Percentiles rank a stretch among this genome's conserved stretches.
phyloP scores from a whole-genome alignment of 1,140 invertebrate genomes.

The Himalopsyche phryganea region DNA sequence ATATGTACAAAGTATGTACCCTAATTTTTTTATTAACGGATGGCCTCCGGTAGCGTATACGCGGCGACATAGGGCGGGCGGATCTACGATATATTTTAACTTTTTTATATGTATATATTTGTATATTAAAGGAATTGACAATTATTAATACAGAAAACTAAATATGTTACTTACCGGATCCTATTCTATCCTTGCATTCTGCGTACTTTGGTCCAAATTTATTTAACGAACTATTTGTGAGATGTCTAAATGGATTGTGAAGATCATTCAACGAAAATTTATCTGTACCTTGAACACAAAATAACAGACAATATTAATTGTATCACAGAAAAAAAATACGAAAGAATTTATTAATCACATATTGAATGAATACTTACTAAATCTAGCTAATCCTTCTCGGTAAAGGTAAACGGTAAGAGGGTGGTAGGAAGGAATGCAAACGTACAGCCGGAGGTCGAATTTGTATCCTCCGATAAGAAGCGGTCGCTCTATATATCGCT shows the following conservation, averaged over 20 bases:
- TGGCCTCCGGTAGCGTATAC: too few species aligned
- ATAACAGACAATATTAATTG: too few species aligned
- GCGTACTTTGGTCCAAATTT: constrained; percentile 76
- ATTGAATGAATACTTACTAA: constrained; percentile 43
- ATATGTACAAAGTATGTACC: too few species aligned
- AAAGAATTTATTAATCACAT: too few species aligned
- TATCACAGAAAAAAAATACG: too few species aligned
- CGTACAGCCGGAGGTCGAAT: constrained; percentile 75
- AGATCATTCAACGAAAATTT: constrained; percentile 74
- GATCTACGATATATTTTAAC: too few species aligned
- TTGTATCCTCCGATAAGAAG: constrained; percentile 77
- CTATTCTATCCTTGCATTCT: constrained; percentile 74
- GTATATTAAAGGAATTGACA: too few species aligned
- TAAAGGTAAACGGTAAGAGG: constrained; percentile 76
- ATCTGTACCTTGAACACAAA: constrained; percentile 64
- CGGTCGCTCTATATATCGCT: constrained; percentile 76
- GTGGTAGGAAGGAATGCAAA: constrained; percentile 72
- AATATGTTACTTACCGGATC: constrained; percentile 68
- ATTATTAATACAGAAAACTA: too few species aligned
- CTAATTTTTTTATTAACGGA: too few species aligned
- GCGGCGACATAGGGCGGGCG: too few species aligned
- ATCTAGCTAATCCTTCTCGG: constrained; percentile 70
- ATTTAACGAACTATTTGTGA: constrained; percentile 84
- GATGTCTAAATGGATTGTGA: constrained; percentile 75
- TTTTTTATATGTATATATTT: too few species aligned